These are phyloP conservation scores for Hemichromis elongatus DNA, from an alignment of 2,113 vertebrate genomes.

Conservation along the genomic window DNA sequence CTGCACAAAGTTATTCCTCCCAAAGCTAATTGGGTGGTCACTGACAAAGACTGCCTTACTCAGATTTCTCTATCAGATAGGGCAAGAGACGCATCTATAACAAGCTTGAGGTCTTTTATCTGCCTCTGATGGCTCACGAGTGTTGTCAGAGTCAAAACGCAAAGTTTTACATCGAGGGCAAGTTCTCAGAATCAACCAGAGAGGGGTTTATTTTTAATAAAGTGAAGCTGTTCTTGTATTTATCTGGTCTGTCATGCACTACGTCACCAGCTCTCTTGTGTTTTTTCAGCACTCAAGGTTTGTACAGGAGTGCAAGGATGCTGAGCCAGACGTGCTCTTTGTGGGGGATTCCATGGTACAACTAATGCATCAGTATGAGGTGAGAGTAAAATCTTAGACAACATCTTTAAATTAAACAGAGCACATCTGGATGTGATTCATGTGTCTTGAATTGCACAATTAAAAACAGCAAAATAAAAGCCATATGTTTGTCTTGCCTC, in stretches of 20 bases:
- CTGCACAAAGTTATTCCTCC: slow-evolving; percentile 26
- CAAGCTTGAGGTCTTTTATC: slow-evolving; percentile 10
- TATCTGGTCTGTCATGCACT: background rate
- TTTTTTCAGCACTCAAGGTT: slow-evolving; percentile 66
- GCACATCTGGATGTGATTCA: background rate
- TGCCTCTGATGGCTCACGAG: background rate
- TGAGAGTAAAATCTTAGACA: slow-evolving; percentile 37
- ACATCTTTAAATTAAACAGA: background rate
- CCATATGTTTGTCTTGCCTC: background rate
- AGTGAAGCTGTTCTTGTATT: background rate
- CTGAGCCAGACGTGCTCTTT: slow-evolving; percentile 83
- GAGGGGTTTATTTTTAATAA: background rate
- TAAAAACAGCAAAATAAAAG: background rate
- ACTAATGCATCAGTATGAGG: slow-evolving; percentile 92
- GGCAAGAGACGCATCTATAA: background rate
- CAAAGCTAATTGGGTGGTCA: slow-evolving; percentile 14
- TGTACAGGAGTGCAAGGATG: slow-evolving; percentile 76
- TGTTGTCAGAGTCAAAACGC: background rate
- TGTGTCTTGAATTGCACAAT: background rate
- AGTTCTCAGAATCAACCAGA: background rate
- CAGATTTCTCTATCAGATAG: background rate
- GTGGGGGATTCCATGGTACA: slow-evolving; percentile 97
- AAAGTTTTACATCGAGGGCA: background rate
- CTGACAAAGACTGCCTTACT: slow-evolving; percentile 16
- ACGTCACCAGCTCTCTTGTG: background rate